A percentile compares a stretch with the other conserved stretches of the same genome.
These are phyloP conservation scores for Xiphophorus hellerii DNA, from an alignment of 2,113 vertebrate species.

Conservation along the genomic window DNA sequence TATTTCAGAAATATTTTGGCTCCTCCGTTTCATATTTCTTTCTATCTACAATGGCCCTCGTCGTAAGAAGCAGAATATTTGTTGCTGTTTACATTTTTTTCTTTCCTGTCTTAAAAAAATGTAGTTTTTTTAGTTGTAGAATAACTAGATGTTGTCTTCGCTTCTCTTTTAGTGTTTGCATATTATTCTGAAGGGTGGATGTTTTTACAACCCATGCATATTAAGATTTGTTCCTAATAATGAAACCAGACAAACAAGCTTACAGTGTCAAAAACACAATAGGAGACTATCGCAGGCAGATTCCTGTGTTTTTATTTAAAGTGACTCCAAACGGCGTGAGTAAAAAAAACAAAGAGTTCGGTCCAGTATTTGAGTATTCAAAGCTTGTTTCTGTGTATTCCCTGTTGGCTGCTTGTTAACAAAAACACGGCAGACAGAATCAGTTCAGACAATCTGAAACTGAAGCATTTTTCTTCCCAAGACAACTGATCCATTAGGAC, in stretches of 20 bases:
- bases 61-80: not conserved
- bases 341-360: not conserved
- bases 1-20: too few species aligned
- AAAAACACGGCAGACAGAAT: conserved; percentile 2
- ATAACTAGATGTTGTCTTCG: too few species aligned
- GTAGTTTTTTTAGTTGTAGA: too few species aligned
- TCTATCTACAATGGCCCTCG: too few species aligned
- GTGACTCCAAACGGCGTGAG: not conserved
- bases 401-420: not conserved
- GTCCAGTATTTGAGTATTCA: not conserved
- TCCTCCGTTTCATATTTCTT: too few species aligned
- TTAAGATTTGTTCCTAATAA: not conserved
- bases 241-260: not conserved
- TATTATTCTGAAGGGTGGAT: not conserved
- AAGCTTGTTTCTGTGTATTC: not conserved
- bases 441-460: not conserved
- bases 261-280: not conserved
- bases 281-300: not conserved
- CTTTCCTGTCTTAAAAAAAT: too few species aligned
- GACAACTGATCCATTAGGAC: not conserved
- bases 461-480: not conserved
- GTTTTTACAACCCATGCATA: not conserved
- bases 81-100: not conserved
- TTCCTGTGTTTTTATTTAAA: not conserved
- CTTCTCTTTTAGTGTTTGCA: not conserved